These are phyloP conservation scores for Polymixis flavicincta DNA, from an alignment of 2,888 invertebrate genomes.

Conservation along the genomic window DNA sequence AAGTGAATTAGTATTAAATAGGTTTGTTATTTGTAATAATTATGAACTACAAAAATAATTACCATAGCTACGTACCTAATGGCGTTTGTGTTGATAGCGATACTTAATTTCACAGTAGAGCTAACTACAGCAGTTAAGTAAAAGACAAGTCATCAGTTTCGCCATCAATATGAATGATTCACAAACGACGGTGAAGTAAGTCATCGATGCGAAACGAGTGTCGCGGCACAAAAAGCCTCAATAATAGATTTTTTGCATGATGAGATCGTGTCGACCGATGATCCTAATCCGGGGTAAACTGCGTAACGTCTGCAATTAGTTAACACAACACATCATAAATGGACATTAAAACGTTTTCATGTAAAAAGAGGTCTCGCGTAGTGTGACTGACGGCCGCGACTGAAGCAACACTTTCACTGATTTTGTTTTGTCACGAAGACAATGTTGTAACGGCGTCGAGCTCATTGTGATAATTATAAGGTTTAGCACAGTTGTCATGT, in stretches of 20 bases:
- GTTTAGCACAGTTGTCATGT: conserved; percentile 42
- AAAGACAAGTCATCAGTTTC: conserved; percentile 5
- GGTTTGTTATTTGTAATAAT: conserved; percentile 2
- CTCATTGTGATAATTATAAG: conserved; percentile 55
- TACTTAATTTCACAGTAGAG: background rate
- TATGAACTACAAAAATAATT: background rate
- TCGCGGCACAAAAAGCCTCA: conserved; percentile 16
- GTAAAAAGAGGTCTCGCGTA: conserved; percentile 76
- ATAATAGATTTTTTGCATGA: conserved; percentile 42
- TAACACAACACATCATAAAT: conserved; percentile 74
- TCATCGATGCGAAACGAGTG: background rate
- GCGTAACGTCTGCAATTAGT: conserved; percentile 72
- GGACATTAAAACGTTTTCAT: conserved; percentile 80
- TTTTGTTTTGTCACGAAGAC: conserved; percentile 81
- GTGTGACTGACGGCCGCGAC: conserved; percentile 71
- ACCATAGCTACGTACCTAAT: background rate
- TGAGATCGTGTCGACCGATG: conserved; percentile 68
- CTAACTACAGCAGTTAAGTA: conserved; percentile 4
- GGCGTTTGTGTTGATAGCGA: background rate
- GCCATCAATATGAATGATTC: conserved; percentile 18
- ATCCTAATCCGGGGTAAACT: conserved; percentile 70
- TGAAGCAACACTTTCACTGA: conserved; percentile 85
- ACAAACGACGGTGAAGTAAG: background rate
- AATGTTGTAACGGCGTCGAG: conserved; percentile 55
- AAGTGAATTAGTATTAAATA: background rate